These are phyloP conservation scores for Chlamydotis undulata DNA, from an alignment of 2,113 vertebrate species.

Conservation along the genomic window DNA sequence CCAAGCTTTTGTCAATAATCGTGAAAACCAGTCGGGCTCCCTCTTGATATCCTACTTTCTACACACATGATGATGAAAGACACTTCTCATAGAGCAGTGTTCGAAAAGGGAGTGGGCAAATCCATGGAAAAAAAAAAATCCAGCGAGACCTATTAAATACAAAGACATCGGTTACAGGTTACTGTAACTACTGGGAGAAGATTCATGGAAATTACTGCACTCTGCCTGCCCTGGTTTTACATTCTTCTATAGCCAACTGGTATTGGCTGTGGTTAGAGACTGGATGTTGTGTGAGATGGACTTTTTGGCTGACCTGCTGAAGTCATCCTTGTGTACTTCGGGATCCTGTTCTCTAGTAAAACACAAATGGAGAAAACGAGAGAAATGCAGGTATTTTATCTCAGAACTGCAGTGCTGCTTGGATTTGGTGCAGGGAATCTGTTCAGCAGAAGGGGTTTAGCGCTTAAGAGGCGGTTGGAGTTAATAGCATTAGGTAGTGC, in stretches of 20 bases:
- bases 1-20: not conserved
- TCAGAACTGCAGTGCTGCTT: not conserved
- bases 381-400: not conserved
- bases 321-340: not conserved
- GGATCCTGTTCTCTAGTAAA: not conserved
- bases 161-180: not conserved
- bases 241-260: not conserved
- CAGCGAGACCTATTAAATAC: not conserved
- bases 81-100: not conserved
- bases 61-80: not conserved
- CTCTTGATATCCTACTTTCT: not conserved
- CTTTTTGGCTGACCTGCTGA: not conserved
- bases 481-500: not conserved
- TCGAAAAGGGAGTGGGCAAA: not conserved
- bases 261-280: fast-evolving
- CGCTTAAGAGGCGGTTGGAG: not conserved
- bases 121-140: not conserved
- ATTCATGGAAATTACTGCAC: not conserved
- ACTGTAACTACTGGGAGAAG: not conserved
- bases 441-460: not conserved
- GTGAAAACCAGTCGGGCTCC: not conserved
- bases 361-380: not conserved
- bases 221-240: not conserved
- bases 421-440: not conserved
- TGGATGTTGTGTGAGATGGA: not conserved